A percentile compares a stretch with the other conserved stretches of the same genome.
Evolutionary conservation across 2,888 invertebrate species (phyloP).

Genomic region (Mythimna ferrago): DNA sequence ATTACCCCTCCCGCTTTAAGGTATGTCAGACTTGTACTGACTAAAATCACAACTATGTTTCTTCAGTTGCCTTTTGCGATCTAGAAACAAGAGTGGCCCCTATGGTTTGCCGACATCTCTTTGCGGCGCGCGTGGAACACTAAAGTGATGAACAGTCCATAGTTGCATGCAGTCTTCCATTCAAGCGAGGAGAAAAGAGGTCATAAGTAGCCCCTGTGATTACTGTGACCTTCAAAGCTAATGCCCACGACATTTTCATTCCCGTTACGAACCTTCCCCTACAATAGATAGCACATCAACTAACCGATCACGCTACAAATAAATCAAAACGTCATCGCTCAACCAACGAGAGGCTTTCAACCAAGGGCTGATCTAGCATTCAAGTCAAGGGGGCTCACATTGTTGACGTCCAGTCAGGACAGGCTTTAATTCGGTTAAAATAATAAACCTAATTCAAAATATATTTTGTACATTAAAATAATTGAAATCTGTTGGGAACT

Average conservation of each 20-base stretch:
- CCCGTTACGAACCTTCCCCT: constrained; percentile 33
- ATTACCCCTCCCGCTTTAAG: no score
- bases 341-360: constrained; percentile 65
- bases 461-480: neutral
- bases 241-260: constrained; percentile 31
- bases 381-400: neutral
- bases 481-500: neutral
- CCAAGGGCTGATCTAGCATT: neutral
- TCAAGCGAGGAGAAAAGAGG: neutral
- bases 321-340: constrained; percentile 66
- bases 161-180: neutral
- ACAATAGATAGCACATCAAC: constrained; percentile 63
- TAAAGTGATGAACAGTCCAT: neutral
- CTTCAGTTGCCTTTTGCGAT: no score
- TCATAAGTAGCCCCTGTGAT: neutral
- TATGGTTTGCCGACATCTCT: no score
- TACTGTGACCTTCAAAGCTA: constrained; percentile 31
- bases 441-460: neutral
- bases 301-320: constrained; percentile 66
- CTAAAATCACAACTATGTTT: no score
- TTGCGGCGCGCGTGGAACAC: no score
- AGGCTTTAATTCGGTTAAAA: neutral
- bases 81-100: no score
- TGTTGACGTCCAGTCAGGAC: neutral
- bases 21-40: no score